A percentile compares a stretch with the other conserved stretches of the same genome.
Evolutionary conservation across 1,140 invertebrate species (phyloP).

Genomic region (Sarcophaga bullata): DNA sequence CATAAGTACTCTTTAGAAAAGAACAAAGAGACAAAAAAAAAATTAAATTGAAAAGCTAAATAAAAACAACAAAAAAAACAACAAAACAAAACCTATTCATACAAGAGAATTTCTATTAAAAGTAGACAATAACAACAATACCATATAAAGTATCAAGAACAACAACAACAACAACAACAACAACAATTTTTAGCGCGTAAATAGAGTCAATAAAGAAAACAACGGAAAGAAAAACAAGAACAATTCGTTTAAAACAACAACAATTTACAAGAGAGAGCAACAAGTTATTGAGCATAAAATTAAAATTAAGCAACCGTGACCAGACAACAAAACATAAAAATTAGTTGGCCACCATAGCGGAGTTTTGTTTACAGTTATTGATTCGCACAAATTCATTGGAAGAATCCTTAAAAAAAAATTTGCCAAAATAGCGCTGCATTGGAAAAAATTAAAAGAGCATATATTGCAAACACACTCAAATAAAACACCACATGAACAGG

Average conservation of each 20-base stretch:
- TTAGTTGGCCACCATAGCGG: background rate
- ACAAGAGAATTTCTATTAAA: background rate
- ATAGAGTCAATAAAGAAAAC: background rate
- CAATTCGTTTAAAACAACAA: background rate
- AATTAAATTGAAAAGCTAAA: background rate
- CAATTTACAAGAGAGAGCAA: background rate
- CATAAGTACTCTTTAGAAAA: background rate
- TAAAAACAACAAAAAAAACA: no score
- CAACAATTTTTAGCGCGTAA: background rate
- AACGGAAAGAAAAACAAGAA: background rate
- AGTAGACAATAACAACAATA: background rate
- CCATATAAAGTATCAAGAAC: background rate
- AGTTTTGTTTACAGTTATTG: no score
- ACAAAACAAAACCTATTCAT: no score
- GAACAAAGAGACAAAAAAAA: background rate
- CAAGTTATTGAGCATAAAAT: background rate
- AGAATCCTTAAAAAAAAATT: slow-evolving; percentile 33
- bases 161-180: background rate
- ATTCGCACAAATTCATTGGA: no score
- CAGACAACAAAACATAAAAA: background rate
- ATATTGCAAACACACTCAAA: slow-evolving; percentile 43
- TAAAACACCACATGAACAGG: slow-evolving; percentile 41
- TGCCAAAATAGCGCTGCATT: slow-evolving; percentile 46
- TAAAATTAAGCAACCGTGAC: background rate
- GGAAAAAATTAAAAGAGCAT: slow-evolving; percentile 46